phyloP scores from a whole-genome alignment of 2,113 vertebrate genomes.

The Cottus gobio region DNA sequence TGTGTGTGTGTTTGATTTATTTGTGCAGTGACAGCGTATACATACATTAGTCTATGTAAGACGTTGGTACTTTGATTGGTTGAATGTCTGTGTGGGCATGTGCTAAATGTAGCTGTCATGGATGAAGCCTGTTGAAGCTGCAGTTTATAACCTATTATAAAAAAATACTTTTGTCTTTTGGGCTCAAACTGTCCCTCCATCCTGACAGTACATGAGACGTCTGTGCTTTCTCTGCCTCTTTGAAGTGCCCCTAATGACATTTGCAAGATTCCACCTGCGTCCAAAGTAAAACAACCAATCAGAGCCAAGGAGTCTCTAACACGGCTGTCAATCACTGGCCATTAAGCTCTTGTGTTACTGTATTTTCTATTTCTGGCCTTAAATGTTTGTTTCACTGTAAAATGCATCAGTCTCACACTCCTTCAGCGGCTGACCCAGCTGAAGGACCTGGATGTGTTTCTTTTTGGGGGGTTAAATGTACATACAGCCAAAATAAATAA shows the following conservation, averaged over 20 bases:
- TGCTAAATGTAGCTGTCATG: not conserved
- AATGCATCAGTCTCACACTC: no score
- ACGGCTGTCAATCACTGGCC: no score
- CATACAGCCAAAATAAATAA: no score
- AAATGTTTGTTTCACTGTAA: no score
- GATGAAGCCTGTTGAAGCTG: no score
- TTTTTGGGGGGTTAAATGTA: no score
- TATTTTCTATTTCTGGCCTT: no score
- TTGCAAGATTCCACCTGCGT: not conserved
- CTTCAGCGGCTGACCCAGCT: no score
- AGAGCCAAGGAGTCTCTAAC: no score
- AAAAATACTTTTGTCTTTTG: not conserved
- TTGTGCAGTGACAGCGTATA: not conserved
- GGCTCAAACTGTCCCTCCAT: not conserved
- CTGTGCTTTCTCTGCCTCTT: not conserved
- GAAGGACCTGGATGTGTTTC: no score
- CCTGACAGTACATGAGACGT: not conserved
- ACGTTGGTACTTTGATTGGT: slow-evolving; percentile 3
- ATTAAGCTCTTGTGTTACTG: no score
- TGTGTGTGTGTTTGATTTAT: slow-evolving; percentile 5
- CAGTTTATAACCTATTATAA: not conserved
- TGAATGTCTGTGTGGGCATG: not conserved
- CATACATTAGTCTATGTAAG: not conserved
- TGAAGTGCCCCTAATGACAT: not conserved
- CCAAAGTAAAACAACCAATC: no score